Base-by-base conservation (phyloP, 2,888 invertebrate genomes). In the Stramonita haemastoma region DNA sequence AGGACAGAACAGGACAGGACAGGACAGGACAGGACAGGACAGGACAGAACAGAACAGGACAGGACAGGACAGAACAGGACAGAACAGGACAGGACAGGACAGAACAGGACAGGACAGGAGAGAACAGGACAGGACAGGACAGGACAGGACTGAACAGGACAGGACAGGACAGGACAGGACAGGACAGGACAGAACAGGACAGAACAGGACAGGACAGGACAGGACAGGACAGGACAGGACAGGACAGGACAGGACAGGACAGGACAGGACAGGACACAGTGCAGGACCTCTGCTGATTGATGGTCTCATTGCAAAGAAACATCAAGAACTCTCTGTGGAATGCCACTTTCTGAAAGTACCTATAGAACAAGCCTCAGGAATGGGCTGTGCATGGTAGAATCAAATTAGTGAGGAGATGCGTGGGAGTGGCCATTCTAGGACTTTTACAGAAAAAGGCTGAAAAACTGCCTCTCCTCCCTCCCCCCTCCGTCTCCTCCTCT, bases 11-110 rank as follows among this genome's bases (percentile, higher is more conserved):
- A 79, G 32, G 79, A 79, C 32, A 79, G 73, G 79, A 79, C 79
- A 79, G 79, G 79, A 79, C 32, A 79, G 32, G 32, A 79, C 79
- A 79, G 79, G 79, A 79, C 79, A 79, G 79, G 79, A 79, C 79
- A 79, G 32, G 79, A 79, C 17, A 79, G 81, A 36, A 36, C 79
- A 79, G 79, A 29, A 79, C 79, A 79, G 79, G 79, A 79, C 79
- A 79, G 79, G 79, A 32, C 79, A 79, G 32, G 79, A 79, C 79
- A 79, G 32, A 32, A 79, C 79, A 79, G n/a, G 79, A 32, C 79
- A 79, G 32, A 32, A 79, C 79, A 79, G 79, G 79, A 79, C 79
- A 79, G 32, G 79, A 79, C 79, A 79, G 32, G 79, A 79, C 79
- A 79, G 32, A 32, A 79, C 79, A 57, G 57, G 57, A 57, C 57